Evolutionary conservation across 1,140 invertebrate species (phyloP).

Genomic region (Panulirus ornatus): DNA sequence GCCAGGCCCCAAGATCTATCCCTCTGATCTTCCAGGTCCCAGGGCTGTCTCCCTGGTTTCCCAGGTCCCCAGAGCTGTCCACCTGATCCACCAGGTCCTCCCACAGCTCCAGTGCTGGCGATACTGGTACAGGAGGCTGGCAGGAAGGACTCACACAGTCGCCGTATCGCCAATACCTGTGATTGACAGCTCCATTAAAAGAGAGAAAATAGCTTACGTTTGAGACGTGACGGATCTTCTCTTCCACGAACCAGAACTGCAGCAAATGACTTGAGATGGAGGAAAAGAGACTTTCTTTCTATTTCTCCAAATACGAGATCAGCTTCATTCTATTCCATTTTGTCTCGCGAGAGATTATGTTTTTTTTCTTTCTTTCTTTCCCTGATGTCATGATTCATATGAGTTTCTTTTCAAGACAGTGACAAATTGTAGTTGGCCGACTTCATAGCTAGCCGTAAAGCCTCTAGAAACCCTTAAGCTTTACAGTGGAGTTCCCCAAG

Average conservation of each 20-base stretch:
- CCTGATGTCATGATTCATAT: no score
- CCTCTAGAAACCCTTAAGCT: no score
- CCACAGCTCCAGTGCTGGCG: neutral
- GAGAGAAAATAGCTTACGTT: slow-evolving; percentile 57
- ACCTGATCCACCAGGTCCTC: neutral
- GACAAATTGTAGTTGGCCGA: no score
- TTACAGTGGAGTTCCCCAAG: no score
- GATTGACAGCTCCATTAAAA: slow-evolving; percentile 57
- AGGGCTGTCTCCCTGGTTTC: neutral
- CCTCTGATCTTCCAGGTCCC: no score
- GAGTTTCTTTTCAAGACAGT: no score
- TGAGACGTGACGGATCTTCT: slow-evolving; percentile 48
- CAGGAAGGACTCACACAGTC: slow-evolving; percentile 6
- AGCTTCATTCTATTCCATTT: neutral
- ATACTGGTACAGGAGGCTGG: neutral
- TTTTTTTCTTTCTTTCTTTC: neutral
- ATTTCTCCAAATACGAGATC: neutral
- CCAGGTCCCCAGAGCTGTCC: neutral
- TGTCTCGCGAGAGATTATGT: neutral
- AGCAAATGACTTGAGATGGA: slow-evolving; percentile 36
- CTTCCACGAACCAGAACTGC: slow-evolving; percentile 37
- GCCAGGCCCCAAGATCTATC: no score
- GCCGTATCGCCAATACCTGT: slow-evolving; percentile 39
- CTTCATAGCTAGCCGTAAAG: no score
- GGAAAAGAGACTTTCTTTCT: neutral